Evolutionary conservation across 53 echinoderm and acorn worm species (phyloP).

Genomic region (Hippasteria phrygiana): DNA sequence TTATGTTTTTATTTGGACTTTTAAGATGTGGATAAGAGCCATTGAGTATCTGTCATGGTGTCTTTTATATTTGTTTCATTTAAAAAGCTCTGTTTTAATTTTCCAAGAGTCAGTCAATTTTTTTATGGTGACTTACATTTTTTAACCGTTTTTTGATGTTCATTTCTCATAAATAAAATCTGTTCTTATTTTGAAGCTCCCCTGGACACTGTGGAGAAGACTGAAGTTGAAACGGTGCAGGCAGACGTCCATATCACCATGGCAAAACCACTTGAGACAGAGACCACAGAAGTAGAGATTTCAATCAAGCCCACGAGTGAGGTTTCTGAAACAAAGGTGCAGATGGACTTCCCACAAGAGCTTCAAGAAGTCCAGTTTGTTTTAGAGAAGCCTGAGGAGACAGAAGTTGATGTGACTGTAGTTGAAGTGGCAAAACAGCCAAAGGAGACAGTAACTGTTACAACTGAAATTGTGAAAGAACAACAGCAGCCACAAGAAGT

Average conservation of each 20-base stretch:
- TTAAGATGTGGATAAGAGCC: no score
- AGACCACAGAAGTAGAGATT: constrained; percentile 64
- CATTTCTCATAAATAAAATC: no score
- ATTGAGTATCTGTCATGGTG: no score
- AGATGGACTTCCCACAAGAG: constrained; percentile 52
- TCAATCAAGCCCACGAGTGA: constrained; percentile 52
- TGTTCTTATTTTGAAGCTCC: constrained; percentile 36
- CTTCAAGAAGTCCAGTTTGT: constrained; percentile 56
- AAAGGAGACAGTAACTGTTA: constrained; percentile 6
- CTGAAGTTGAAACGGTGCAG: constrained; percentile 48
- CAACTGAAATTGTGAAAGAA: constrained; percentile 26
- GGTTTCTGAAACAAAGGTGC: constrained; percentile 30
- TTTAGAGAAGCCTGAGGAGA: constrained; percentile 52
- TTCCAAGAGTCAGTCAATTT: no score
- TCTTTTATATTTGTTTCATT: no score
- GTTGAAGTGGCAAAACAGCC: constrained; percentile 20
- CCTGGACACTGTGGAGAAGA: constrained; percentile 41
- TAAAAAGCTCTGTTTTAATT: no score
- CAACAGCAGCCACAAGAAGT: constrained; percentile 57
- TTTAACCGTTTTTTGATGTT: background rate
- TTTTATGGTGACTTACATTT: no score
- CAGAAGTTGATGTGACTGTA: constrained; percentile 26
- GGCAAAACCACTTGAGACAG: constrained; percentile 56
- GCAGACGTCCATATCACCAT: constrained; percentile 61
- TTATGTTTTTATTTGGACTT: no score